phyloP scores from a whole-genome alignment of 2,888 invertebrate genomes.

The Acrobasis suavella region DNA sequence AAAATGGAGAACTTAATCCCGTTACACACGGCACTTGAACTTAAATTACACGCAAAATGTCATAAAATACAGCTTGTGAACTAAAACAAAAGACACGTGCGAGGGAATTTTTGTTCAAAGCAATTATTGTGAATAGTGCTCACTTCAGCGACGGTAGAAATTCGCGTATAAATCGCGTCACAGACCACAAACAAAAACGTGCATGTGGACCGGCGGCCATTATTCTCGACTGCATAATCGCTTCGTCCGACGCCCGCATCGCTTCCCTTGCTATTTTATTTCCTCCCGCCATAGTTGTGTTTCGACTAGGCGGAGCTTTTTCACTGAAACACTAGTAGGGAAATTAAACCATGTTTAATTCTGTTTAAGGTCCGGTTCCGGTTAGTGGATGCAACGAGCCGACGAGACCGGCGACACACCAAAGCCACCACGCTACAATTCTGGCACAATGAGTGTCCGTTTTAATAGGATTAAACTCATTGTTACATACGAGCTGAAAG shows the following conservation, averaged over 20 bases:
- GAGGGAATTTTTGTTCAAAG: conserved; percentile 74
- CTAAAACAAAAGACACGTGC: conserved; percentile 64
- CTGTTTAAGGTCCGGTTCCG: conserved; percentile 79
- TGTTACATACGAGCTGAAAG: conserved; percentile 74
- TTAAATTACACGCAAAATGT: conserved; percentile 32
- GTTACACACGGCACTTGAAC: conserved; percentile 14
- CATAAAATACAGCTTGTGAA: conserved; percentile 41
- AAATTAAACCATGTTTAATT: conserved; percentile 81
- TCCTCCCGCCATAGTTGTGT: conserved; percentile 77
- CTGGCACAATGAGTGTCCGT: conserved; percentile 77
- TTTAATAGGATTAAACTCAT: conserved; percentile 80
- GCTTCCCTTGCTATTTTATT: conserved; percentile 81
- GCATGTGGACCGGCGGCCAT: conserved; percentile 81
- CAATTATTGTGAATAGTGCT: conserved; percentile 81
- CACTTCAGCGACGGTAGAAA: conserved; percentile 79
- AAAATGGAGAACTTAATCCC: not conserved
- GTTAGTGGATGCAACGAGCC: conserved; percentile 63
- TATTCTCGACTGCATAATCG: conserved; percentile 83
- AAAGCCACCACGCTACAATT: conserved; percentile 77
- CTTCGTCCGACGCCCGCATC: conserved; percentile 82
- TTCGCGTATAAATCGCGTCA: conserved; percentile 82
- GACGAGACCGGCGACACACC: conserved; percentile 77
- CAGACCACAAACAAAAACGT: conserved; percentile 83
- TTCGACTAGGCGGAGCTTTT: conserved; percentile 76
- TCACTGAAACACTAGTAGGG: conserved; percentile 60